These are phyloP conservation scores for Ophion obscuratus DNA, from an alignment of 2,888 invertebrate species.

Conservation along the genomic window DNA sequence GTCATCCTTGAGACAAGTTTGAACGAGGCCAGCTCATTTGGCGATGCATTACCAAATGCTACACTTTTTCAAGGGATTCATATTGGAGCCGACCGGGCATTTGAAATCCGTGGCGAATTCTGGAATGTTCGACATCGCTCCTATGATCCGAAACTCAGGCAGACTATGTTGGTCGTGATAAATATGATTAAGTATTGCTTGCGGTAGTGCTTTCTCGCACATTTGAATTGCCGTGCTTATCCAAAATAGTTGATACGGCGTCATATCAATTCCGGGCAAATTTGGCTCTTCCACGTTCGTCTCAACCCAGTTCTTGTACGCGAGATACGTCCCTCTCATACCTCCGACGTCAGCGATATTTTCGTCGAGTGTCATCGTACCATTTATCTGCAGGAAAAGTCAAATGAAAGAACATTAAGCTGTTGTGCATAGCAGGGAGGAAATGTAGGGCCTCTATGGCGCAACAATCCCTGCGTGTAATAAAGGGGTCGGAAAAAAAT, in stretches of 20 bases:
- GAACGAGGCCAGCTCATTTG: background rate
- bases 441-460: too few species aligned
- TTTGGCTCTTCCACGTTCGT: conserved; percentile 88
- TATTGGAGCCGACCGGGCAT: conserved; percentile 83
- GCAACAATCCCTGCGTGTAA: too few species aligned
- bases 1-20: too few species aligned
- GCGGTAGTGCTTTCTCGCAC: conserved; percentile 87
- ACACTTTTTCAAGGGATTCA: conserved; percentile 15
- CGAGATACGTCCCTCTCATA: conserved; percentile 94
- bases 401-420: background rate
- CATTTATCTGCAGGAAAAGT: conserved; percentile 89
- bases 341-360: conserved; percentile 98
- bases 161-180: conserved; percentile 93
- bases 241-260: conserved; percentile 89
- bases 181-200: conserved; percentile 91
- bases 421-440: background rate
- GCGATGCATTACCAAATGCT: conserved; percentile 14
- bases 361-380: conserved; percentile 96
- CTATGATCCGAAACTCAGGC: conserved; percentile 87
- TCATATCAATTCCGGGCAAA: conserved; percentile 90
- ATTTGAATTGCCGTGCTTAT: conserved; percentile 87
- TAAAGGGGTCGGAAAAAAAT: too few species aligned
- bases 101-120: conserved; percentile 87
- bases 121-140: conserved; percentile 87
- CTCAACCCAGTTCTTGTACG: conserved; percentile 91